These are phyloP conservation scores for Phragmatobia fuliginosa DNA, from an alignment of 2,888 invertebrate genomes.

Conservation along the genomic window DNA sequence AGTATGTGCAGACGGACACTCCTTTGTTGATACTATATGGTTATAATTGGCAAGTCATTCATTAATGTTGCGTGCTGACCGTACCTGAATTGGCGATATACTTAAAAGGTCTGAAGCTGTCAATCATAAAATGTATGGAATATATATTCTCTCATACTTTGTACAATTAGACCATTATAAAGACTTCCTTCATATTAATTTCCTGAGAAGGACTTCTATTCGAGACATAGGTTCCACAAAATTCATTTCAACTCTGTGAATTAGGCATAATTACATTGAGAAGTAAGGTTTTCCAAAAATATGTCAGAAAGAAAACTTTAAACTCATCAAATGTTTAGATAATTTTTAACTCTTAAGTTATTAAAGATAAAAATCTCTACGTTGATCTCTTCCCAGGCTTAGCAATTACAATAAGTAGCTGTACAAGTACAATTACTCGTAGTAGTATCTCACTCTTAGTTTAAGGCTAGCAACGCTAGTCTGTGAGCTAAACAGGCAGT, in stretches of 20 bases:
- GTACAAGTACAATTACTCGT: too few relatives aligned
- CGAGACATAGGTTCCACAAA: neutral
- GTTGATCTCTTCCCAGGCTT: too few relatives aligned
- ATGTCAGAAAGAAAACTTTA: neutral
- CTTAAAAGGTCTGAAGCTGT: neutral
- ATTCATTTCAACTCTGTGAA: neutral
- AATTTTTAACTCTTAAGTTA: too few relatives aligned
- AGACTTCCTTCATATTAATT: neutral
- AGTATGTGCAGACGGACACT: constrained; percentile 37
- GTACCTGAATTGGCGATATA: neutral
- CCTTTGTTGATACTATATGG: constrained; percentile 44
- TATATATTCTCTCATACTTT: neutral
- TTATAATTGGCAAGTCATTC: constrained; percentile 32
- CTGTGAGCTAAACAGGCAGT: too few relatives aligned
- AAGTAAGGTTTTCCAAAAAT: neutral
- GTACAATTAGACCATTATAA: neutral
- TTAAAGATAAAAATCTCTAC: too few relatives aligned
- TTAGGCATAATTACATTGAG: neutral
- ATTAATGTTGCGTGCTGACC: neutral
- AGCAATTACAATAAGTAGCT: too few relatives aligned
- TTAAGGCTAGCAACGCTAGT: too few relatives aligned
- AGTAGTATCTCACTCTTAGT: too few relatives aligned
- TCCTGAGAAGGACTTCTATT: too few relatives aligned
- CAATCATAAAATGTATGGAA: neutral
- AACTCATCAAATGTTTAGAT: neutral